phyloP scores from a whole-genome alignment of 2,797 vertebrate species.

The Hylomyscus alleni region DNA sequence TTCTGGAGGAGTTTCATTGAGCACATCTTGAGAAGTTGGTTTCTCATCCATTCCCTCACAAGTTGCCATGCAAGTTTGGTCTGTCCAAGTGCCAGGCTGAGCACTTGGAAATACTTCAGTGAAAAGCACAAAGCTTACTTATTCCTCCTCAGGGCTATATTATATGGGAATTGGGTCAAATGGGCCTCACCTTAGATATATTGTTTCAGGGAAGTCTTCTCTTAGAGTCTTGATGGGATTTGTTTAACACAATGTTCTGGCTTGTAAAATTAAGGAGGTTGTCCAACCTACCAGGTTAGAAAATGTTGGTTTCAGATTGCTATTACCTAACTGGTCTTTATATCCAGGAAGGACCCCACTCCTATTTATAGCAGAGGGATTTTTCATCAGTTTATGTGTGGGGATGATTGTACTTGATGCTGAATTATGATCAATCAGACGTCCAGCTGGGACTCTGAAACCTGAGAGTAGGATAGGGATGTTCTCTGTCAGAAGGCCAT shows the following conservation, averaged over 20 bases:
- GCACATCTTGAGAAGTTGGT: conserved; percentile 16
- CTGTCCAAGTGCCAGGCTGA: background rate
- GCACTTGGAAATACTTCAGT: background rate
- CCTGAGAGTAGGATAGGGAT: background rate
- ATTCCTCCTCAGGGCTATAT: background rate
- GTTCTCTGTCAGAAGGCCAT: background rate
- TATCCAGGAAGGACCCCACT: background rate
- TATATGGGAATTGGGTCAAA: background rate
- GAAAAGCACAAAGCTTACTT: background rate
- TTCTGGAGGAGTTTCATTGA: background rate
- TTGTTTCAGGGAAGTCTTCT: background rate
- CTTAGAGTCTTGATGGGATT: background rate
- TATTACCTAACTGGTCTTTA: background rate
- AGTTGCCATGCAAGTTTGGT: background rate
- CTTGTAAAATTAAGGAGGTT: conserved; percentile 37
- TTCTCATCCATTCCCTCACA: background rate
- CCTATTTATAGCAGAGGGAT: background rate
- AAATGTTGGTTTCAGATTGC: background rate
- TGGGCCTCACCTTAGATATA: background rate
- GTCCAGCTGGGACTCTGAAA: background rate
- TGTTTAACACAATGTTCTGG: background rate
- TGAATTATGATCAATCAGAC: background rate
- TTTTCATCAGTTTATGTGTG: background rate
- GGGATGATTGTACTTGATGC: background rate
- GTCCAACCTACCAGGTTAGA: background rate